Conservation (phyloP, 2,888 invertebrate genomes). For the Xestia rhomboidea region DNA sequence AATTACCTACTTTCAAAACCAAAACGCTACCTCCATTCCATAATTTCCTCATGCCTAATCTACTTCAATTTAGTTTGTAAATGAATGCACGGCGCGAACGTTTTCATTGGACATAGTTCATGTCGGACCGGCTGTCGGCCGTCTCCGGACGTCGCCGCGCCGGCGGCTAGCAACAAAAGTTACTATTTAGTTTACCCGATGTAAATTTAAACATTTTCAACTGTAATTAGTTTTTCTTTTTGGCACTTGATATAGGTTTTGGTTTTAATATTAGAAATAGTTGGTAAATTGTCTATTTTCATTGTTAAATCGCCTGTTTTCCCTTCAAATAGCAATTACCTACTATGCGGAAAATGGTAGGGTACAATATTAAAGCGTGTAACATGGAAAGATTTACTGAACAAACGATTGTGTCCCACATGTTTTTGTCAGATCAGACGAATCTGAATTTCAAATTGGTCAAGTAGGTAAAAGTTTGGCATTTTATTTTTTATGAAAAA, state of each 20-base stretch:
- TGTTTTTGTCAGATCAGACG: not conserved
- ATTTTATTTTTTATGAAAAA: not conserved
- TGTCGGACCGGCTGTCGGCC: constrained; percentile 74
- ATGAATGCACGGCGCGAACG: constrained; percentile 54
- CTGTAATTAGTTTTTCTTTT: constrained; percentile 33
- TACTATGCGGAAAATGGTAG: not conserved
- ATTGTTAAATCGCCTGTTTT: not conserved
- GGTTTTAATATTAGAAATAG: no score
- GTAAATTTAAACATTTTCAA: constrained; percentile 22
- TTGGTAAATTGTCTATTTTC: not conserved
- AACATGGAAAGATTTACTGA: not conserved
- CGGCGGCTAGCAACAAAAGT: constrained; percentile 22
- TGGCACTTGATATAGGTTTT: not conserved
- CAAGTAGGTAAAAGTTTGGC: not conserved
- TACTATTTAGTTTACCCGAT: constrained; percentile 37
- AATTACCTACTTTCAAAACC: constrained; percentile 2
- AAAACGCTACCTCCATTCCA: not conserved
- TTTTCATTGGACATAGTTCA: constrained; percentile 79
- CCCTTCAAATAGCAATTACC: not conserved
- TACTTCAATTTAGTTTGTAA: constrained; percentile 24
- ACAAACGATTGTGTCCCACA: not conserved
- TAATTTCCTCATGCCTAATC: constrained; percentile 3
- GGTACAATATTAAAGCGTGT: not conserved
- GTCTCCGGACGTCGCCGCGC: constrained; percentile 71
- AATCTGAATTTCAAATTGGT: not conserved